Percentiles rank a stretch among this genome's conserved stretches.
phyloP scores from a whole-genome alignment of 1,140 invertebrate genomes.

The Gryon sp. region DNA sequence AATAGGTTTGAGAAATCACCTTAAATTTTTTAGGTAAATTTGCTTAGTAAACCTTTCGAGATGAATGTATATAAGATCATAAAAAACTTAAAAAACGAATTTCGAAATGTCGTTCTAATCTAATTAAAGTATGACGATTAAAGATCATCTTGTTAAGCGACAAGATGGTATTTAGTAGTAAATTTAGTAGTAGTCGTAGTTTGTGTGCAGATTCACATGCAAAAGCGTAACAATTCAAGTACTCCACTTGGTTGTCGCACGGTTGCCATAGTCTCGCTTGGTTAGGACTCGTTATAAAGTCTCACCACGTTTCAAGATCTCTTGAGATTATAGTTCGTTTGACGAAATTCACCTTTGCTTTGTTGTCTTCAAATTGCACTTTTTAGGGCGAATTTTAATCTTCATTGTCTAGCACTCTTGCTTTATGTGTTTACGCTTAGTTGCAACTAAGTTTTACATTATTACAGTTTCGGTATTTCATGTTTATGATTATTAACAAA shows the following conservation, averaged over 20 bases:
- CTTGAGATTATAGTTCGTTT: constrained; percentile 57
- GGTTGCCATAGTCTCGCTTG: constrained; percentile 52
- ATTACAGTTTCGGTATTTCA: constrained; percentile 4
- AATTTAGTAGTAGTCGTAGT: constrained; percentile 29
- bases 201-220: constrained; percentile 43
- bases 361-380: constrained; percentile 54
- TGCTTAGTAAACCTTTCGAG: constrained; percentile 22
- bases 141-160: constrained; percentile 41
- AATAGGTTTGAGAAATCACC: no score
- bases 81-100: neutral
- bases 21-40: no score
- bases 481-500: no score
- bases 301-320: constrained; percentile 59
- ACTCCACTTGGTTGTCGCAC: constrained; percentile 50
- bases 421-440: constrained; percentile 38
- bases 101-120: constrained; percentile 17
- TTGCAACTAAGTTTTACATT: constrained; percentile 5
- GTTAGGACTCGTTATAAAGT: constrained; percentile 60
- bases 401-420: constrained; percentile 19
- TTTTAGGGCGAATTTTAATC: constrained; percentile 49
- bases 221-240: constrained; percentile 60
- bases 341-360: constrained; percentile 58
- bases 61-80: neutral
- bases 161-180: constrained; percentile 35
- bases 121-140: constrained; percentile 52